Evolutionary conservation across 2,888 invertebrate genomes (phyloP).

Genomic region (Tenodera sinensis): DNA sequence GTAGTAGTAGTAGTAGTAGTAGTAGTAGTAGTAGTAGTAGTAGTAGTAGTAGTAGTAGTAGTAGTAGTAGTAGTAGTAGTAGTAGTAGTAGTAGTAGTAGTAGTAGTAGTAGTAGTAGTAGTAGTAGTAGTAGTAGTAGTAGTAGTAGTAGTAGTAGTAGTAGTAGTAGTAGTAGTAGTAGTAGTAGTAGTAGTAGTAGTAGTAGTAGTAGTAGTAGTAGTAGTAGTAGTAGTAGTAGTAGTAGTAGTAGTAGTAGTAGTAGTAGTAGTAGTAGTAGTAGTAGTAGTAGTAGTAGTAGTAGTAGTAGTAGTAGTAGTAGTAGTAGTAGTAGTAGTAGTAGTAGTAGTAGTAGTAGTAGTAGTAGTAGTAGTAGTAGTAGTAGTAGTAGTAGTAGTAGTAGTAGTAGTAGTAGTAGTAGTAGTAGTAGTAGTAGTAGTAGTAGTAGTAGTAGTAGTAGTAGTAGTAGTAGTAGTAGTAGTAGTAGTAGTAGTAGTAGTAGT

Average conservation of each 20-base stretch:
- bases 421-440: slow-evolving; percentile 7
- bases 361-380: slow-evolving; percentile 7
- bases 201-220: slow-evolving; percentile 7
- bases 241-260: slow-evolving; percentile 7
- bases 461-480: slow-evolving; percentile 7
- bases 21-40: slow-evolving; percentile 7
- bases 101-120: slow-evolving; percentile 7
- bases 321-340: slow-evolving; percentile 7
- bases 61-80: slow-evolving; percentile 7
- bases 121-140: slow-evolving; percentile 7
- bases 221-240: slow-evolving; percentile 7
- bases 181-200: slow-evolving; percentile 7
- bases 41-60: slow-evolving; percentile 7
- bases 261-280: slow-evolving; percentile 7
- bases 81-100: slow-evolving; percentile 7
- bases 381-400: slow-evolving; percentile 7
- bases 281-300: slow-evolving; percentile 7
- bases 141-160: slow-evolving; percentile 7
- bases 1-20: slow-evolving; percentile 7
- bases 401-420: slow-evolving; percentile 7
- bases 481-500: slow-evolving; percentile 7
- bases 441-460: slow-evolving; percentile 7
- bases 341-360: slow-evolving; percentile 7
- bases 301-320: slow-evolving; percentile 7
- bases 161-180: slow-evolving; percentile 7